Percentiles rank a stretch among this genome's conserved stretches.
Evolutionary conservation across 2,888 invertebrate species (phyloP).

Genomic region (Cephus rjabovi): DNA sequence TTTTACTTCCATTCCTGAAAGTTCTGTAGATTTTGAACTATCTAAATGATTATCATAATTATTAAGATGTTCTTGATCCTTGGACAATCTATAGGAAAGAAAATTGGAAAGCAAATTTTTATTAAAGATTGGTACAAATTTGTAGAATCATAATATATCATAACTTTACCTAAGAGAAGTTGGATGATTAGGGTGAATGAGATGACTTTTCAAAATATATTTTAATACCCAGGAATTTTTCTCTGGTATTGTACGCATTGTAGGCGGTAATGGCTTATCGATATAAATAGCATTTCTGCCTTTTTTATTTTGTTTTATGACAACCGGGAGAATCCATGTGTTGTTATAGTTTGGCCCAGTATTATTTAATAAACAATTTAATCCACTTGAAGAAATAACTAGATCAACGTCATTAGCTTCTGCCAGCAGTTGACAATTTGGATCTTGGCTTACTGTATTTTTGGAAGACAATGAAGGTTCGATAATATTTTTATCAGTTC

Average conservation of each 20-base stretch:
- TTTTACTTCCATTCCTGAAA: too few species aligned
- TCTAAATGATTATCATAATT: too few species aligned
- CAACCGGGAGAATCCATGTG: slow-evolving; percentile 51
- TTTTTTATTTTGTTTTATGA: slow-evolving; percentile 39
- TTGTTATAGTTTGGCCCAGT: slow-evolving; percentile 34
- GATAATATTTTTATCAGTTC: neutral
- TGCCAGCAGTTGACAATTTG: slow-evolving; percentile 43
- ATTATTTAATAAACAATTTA: slow-evolving; percentile 50
- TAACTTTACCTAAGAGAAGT: slow-evolving; percentile 14
- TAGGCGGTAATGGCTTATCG: slow-evolving; percentile 51
- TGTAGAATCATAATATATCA: too few species aligned
- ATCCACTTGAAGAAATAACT: slow-evolving; percentile 52
- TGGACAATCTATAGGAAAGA: too few species aligned
- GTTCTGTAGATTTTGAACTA: too few species aligned
- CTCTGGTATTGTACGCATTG: slow-evolving; percentile 35
- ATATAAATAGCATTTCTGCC: slow-evolving; percentile 49
- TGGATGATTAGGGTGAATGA: slow-evolving; percentile 25
- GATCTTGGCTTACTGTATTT: slow-evolving; percentile 48
- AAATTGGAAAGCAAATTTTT: too few species aligned
- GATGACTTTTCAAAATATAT: slow-evolving; percentile 38
- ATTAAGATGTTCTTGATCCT: too few species aligned
- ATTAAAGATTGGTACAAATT: too few species aligned
- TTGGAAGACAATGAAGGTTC: slow-evolving; percentile 20
- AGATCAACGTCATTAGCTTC: slow-evolving; percentile 45
- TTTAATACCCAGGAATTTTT: slow-evolving; percentile 53